Conservation (phyloP, 2,113 vertebrate species). For the Lathamus discolor region DNA sequence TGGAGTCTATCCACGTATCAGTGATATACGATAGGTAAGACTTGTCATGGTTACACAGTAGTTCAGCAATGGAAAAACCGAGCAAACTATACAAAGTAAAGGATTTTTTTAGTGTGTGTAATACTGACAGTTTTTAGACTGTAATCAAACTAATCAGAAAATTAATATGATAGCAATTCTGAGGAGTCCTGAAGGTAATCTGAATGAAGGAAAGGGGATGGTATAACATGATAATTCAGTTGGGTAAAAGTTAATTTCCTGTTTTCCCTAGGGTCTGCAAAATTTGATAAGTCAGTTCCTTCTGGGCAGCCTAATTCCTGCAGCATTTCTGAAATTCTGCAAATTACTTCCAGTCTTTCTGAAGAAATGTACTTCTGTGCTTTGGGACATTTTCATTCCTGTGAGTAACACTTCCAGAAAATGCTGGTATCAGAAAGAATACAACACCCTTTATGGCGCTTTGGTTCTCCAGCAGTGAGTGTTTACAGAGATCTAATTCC, state of each 20-base stretch:
- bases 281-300: neutral
- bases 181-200: neutral
- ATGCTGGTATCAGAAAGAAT: neutral
- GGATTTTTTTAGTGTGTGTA: neutral
- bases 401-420: slow-evolving; percentile 13
- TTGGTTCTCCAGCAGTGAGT: neutral
- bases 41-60: neutral
- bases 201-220: neutral
- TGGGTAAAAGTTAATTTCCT: neutral
- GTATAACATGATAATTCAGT: neutral
- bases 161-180: neutral
- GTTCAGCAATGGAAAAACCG: neutral
- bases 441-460: neutral
- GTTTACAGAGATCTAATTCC: neutral
- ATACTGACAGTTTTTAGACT: neutral
- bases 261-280: neutral
- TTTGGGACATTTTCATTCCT: slow-evolving; percentile 21
- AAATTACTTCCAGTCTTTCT: slow-evolving; percentile 12
- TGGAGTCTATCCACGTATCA: too few relatives aligned
- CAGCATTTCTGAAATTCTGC: neutral
- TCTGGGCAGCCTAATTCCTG: neutral
- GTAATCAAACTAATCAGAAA: neutral
- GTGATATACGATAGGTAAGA: neutral
- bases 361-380: slow-evolving; percentile 14
- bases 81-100: neutral